Evolutionary conservation across 2,113 vertebrate genomes (phyloP).

Genomic region (Paratilapia polleni): DNA sequence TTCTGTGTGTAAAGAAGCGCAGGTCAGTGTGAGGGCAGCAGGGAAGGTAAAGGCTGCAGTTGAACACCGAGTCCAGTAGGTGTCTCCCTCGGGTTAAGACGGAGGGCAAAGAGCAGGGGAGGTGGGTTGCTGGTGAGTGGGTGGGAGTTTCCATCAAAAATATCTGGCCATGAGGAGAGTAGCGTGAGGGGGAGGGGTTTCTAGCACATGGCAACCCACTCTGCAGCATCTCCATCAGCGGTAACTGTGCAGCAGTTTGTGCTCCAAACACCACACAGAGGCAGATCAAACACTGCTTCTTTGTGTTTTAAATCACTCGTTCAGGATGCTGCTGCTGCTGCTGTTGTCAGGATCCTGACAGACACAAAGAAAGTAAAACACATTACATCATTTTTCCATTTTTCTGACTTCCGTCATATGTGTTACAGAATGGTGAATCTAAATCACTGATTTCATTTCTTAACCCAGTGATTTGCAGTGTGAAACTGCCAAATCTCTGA

Average conservation of each 20-base stretch:
- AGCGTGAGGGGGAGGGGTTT: conserved; percentile 40
- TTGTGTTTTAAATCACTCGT: not conserved
- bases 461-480: too few species aligned
- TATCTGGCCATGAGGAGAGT: conserved; percentile 44
- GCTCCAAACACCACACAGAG: not conserved
- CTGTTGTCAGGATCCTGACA: not conserved
- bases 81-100: conserved; percentile 29
- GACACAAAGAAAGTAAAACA: not conserved
- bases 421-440: not conserved
- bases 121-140: conserved; percentile 4
- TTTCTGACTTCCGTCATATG: not conserved
- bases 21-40: conserved; percentile 60
- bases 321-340: not conserved
- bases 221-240: conserved; percentile 47
- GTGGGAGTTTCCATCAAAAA: conserved; percentile 41
- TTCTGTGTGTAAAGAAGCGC: conserved; percentile 17
- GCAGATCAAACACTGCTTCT: not conserved
- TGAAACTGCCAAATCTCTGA: not conserved
- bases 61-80: conserved; percentile 20
- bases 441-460: not conserved
- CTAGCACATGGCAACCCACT: conserved; percentile 56
- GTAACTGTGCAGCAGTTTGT: not conserved
- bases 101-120: not conserved
- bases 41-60: not conserved
- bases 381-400: not conserved